Base-by-base conservation (phyloP, 2,888 invertebrate genomes). In the Lithosia quadra region DNA sequence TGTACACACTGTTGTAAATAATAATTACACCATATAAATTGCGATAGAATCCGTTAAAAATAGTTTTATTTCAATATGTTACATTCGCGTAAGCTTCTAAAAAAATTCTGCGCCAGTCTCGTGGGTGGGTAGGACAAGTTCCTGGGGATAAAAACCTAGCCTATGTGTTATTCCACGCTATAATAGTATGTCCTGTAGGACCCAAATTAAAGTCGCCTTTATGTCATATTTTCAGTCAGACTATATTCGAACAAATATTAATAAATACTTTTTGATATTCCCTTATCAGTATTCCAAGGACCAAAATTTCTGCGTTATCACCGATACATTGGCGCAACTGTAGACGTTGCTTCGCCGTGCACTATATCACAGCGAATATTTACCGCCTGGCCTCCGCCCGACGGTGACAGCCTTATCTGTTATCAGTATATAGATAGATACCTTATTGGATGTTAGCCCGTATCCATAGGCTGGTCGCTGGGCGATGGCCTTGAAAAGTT, bases 401-500 rank as follows among this genome's bases (percentile, higher is more conserved):
- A 84, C 88, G 84, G 89, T 90, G 90, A 90, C 92, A 91, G 88
- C 88, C 89, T 92, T 94, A 94, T 94, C 94, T 91, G 93, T 95
- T 95, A 95, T 94, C 94, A 95, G 86, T 94, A 90, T 92, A 92
- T 83, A 86, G 87, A 92, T 91, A 91, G 89, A 90, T 90, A 81
- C 76, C 80, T 88, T 88, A 88, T 88, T 86, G 83, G 87, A 87
- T 84, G 80, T 76, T 72, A 74, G 80, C 77, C 80, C 86, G 81
- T 88, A 92, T 90, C 83, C 86, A 92, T 92, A 92, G 92, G 81
- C 72, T 59, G 73, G 81, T 75, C 69, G 5, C 74, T 43, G 76
- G 78, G 75, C 13, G n/a, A 72, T 85, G 83, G 86, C 87, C 86
- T 88, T 87, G 86, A 76, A 77, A 75, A 79, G 82, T 62, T 36